Evolutionary conservation across 2,113 vertebrate species (phyloP).

Genomic region (Progne subis): DNA sequence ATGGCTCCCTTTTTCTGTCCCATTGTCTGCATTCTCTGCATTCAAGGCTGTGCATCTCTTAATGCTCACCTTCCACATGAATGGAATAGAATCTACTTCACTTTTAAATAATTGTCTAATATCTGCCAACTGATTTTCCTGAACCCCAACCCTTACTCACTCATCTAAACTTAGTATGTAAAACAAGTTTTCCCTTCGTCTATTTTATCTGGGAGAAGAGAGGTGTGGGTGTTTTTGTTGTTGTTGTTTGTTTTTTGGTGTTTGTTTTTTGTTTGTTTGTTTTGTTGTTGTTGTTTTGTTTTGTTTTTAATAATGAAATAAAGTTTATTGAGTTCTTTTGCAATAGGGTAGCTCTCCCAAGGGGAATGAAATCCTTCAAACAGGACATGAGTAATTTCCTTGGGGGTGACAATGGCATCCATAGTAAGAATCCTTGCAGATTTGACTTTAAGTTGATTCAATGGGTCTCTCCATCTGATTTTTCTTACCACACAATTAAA

Average conservation of each 20-base stretch:
- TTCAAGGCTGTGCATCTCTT: not conserved
- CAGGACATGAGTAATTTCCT: not conserved
- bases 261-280: no score
- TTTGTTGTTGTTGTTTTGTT: no score
- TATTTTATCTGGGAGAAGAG: not conserved
- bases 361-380: not conserved
- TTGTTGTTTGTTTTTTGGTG: no score
- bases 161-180: not conserved
- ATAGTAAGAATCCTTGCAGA: not conserved
- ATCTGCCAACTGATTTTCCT: not conserved
- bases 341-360: not conserved
- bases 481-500: not conserved
- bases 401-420: not conserved
- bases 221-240: no score
- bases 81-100: not conserved
- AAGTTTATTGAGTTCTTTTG: not conserved
- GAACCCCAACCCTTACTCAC: fast-evolving
- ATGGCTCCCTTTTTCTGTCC: not conserved
- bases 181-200: not conserved
- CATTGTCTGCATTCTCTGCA: not conserved
- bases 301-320: not conserved
- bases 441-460: not conserved
- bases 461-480: not conserved
- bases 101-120: not conserved
- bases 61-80: not conserved